These are phyloP conservation scores for Trachelus troglodyta DNA, from an alignment of 2,888 invertebrate species.

Conservation along the genomic window DNA sequence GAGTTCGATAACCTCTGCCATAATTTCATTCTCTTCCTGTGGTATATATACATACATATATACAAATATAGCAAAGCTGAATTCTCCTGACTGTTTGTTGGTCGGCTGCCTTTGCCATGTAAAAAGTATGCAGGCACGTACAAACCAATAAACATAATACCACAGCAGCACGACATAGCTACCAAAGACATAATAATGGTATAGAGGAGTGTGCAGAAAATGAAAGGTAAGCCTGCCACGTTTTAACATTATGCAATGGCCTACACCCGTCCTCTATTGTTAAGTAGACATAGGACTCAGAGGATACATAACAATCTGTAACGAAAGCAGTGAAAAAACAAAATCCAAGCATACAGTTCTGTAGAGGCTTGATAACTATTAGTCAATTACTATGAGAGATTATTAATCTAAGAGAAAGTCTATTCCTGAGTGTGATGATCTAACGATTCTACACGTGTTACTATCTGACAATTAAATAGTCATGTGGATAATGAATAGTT, in stretches of 20 bases:
- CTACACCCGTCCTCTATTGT: not conserved
- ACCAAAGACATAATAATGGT: not conserved
- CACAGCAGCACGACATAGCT: not conserved
- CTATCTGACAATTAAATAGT: not conserved
- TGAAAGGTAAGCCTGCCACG: not conserved
- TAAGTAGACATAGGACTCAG: not conserved
- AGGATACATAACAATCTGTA: not conserved
- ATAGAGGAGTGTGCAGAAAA: not conserved
- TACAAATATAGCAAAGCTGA: not conserved
- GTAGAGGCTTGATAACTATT: not conserved
- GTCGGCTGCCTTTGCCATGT: not conserved
- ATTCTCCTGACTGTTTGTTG: not conserved
- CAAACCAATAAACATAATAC: not conserved
- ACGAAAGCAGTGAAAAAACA: not conserved
- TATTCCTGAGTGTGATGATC: not conserved
- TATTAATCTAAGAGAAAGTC: not conserved
- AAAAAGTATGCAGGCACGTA: not conserved
- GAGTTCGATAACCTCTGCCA: slow-evolving; percentile 15
- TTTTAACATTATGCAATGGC: not conserved
- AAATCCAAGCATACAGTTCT: not conserved
- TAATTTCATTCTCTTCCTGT: not conserved
- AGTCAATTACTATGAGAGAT: not conserved
- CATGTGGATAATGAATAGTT: not conserved
- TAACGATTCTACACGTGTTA: not conserved
- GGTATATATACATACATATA: not conserved